A percentile compares a stretch with the other conserved stretches of the same genome.
Conservation (phyloP, 1,140 invertebrate species). For the Ceratosolen solmsi region DNA sequence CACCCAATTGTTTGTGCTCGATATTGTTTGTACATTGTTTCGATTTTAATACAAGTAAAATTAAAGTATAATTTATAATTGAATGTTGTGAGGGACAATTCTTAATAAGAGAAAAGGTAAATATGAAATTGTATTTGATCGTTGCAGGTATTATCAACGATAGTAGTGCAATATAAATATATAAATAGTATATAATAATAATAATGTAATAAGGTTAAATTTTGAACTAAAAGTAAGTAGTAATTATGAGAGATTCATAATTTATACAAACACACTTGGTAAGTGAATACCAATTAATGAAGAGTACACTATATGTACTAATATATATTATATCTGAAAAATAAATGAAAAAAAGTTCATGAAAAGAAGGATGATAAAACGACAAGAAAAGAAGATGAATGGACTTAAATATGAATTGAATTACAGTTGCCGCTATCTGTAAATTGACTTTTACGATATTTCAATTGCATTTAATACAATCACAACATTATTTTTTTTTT, state of each 20-base stretch:
- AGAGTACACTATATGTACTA: neutral
- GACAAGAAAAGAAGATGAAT: neutral
- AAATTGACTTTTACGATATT: neutral
- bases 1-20: neutral
- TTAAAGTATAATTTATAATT: no score
- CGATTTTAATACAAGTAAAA: no score
- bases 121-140: no score
- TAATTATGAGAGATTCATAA: neutral
- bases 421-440: neutral
- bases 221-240: no score
- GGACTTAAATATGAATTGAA: slow-evolving; percentile 17
- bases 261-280: neutral
- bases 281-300: neutral
- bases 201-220: no score
- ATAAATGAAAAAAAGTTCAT: slow-evolving; percentile 27
- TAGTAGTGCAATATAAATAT: no score
- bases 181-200: no score
- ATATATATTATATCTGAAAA: slow-evolving; percentile 7
- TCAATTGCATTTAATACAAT: no score
- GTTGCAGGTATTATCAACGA: no score
- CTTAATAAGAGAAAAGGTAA: no score
- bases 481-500: no score
- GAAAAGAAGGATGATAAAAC: neutral
- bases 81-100: no score
- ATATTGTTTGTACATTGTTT: neutral